Conservation (phyloP, 2,797 vertebrate species). For the Poecilia gillii region DNA sequence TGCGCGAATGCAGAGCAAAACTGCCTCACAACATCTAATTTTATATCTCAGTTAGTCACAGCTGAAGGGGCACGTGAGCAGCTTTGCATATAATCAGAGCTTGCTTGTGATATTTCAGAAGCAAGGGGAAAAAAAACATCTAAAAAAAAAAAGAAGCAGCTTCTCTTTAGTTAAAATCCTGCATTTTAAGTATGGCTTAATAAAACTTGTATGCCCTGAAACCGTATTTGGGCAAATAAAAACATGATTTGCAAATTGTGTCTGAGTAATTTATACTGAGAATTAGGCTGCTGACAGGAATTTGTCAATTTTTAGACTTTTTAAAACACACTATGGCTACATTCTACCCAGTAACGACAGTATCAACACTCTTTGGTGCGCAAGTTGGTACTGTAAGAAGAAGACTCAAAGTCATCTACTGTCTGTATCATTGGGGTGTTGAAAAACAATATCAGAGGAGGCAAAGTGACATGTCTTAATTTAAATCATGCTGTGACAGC, state of each 20-base stretch:
- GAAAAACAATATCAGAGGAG: neutral
- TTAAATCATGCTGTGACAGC: too few species aligned
- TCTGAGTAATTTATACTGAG: neutral
- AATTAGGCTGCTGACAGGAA: neutral
- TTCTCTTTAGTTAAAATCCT: slow-evolving; percentile 24
- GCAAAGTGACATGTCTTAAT: neutral
- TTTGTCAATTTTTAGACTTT: neutral
- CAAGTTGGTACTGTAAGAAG: neutral
- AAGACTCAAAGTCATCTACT: neutral
- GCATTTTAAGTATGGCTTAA: slow-evolving; percentile 30
- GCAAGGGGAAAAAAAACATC: neutral
- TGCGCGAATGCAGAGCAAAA: slow-evolving; percentile 1
- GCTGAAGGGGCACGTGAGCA: slow-evolving; percentile 34
- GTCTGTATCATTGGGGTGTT: neutral
- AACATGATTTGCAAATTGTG: neutral
- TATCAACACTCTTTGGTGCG: neutral
- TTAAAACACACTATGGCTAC: neutral
- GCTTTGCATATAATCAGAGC: slow-evolving; percentile 24
- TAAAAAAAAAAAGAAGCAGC: neutral
- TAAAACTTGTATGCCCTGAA: slow-evolving; percentile 3
- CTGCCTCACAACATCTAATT: slow-evolving; percentile 11
- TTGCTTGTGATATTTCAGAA: slow-evolving; percentile 4
- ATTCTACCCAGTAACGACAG: neutral
- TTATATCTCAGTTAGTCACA: slow-evolving; percentile 11
- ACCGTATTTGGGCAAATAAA: slow-evolving; percentile 2